phyloP scores from a whole-genome alignment of 2,797 vertebrate genomes.

The Diceros bicornis region DNA sequence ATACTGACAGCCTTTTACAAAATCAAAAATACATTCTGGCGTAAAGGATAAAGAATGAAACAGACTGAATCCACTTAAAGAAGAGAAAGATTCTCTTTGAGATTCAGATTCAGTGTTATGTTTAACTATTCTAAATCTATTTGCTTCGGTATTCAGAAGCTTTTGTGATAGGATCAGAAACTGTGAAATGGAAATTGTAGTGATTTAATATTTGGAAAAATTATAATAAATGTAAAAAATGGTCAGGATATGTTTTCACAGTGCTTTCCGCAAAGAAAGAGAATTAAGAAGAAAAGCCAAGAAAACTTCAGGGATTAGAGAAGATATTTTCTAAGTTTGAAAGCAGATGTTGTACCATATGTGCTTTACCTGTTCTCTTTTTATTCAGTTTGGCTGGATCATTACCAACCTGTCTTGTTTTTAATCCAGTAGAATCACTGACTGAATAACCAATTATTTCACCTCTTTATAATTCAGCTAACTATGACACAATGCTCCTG shows the following conservation, averaged over 20 bases:
- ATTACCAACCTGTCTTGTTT: slow-evolving; percentile 87
- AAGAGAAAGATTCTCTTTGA: slow-evolving; percentile 64
- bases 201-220: slow-evolving; percentile 88
- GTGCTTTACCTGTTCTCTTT: slow-evolving; percentile 89
- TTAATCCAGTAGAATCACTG: slow-evolving; percentile 87
- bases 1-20: slow-evolving; percentile 15
- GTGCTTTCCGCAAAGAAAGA: slow-evolving; percentile 86
- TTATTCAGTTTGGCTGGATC: slow-evolving; percentile 88
- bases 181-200: slow-evolving; percentile 86
- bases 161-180: slow-evolving; percentile 86
- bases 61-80: slow-evolving; percentile 67
- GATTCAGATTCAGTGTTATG: slow-evolving; percentile 78
- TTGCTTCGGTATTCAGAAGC: slow-evolving; percentile 82
- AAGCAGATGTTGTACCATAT: slow-evolving; percentile 91
- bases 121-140: slow-evolving; percentile 84
- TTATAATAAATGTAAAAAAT: slow-evolving; percentile 85
- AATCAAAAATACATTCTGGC: slow-evolving; percentile 27
- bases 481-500: slow-evolving; percentile 72
- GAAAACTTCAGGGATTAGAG: slow-evolving; percentile 90
- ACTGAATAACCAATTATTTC: slow-evolving; percentile 85
- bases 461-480: slow-evolving; percentile 74
- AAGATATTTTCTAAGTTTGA: slow-evolving; percentile 90
- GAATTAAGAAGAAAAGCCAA: slow-evolving; percentile 88
- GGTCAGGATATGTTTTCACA: slow-evolving; percentile 80
- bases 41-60: slow-evolving; percentile 69